Conservation (phyloP, 1,140 invertebrate species). For the Episyrphus balteatus region DNA sequence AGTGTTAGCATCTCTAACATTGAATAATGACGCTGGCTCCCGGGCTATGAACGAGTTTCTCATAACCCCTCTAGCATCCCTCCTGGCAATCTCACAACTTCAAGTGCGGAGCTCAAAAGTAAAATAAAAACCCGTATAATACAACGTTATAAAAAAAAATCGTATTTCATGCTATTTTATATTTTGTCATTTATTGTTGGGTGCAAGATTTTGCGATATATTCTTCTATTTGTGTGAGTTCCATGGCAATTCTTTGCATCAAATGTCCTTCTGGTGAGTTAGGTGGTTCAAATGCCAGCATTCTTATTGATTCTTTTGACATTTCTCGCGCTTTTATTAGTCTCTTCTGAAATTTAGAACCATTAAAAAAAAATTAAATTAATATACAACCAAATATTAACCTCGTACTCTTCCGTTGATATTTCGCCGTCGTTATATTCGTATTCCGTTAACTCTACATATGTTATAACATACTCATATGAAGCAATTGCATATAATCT, state of each 20-base stretch:
- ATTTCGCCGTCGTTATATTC: slow-evolving; percentile 20
- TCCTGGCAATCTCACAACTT: too few relatives aligned
- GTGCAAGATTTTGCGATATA: too few relatives aligned
- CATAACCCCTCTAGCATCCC: too few relatives aligned
- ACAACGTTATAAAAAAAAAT: too few relatives aligned
- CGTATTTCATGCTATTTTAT: too few relatives aligned
- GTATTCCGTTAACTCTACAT: slow-evolving; percentile 45
- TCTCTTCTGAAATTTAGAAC: slow-evolving; percentile 27
- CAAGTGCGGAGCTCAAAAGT: too few relatives aligned
- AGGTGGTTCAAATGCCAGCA: slow-evolving; percentile 56
- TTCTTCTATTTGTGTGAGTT: slow-evolving; percentile 25
- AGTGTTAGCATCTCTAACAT: too few relatives aligned
- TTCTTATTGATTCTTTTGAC: slow-evolving; percentile 50
- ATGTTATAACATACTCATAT: slow-evolving; percentile 60
- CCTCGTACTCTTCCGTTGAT: slow-evolving; percentile 1
- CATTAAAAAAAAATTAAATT: background rate
- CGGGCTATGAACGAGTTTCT: too few relatives aligned
- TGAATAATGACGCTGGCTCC: too few relatives aligned
- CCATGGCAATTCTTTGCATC: slow-evolving; percentile 34
- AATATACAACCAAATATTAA: background rate
- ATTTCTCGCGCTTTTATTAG: slow-evolving; percentile 42
- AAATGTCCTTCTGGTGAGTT: slow-evolving; percentile 59
- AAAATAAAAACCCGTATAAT: too few relatives aligned
- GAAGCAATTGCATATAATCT: slow-evolving; percentile 56
- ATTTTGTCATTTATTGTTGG: too few relatives aligned